Base-by-base conservation (phyloP, 2,888 invertebrate genomes). In the Hypselothyrea guttata region DNA sequence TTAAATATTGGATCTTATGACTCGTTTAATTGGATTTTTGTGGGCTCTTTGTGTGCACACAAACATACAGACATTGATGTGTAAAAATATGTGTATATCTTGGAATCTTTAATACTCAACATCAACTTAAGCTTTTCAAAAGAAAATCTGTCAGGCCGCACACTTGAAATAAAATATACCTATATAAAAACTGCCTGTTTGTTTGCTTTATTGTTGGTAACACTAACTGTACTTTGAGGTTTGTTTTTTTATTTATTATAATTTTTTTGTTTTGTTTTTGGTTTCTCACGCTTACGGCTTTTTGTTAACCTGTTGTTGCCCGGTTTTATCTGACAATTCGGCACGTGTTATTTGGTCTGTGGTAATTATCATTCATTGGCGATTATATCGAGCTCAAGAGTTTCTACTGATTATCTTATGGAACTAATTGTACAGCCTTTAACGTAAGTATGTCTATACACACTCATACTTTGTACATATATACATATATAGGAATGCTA, bases 21-120 rank as follows among this genome's bases (percentile, higher is more conserved):
- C 18, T 35, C 8, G 16, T 9, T 46, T 46, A 35, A 35, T 22
- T 35, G 46, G 34, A 42, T 13, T 42, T 42, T 42, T 13, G 30
- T 42, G 42, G 15, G 40, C 22, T 7, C 15, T 35, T 35, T 35
- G 8, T 8, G 12, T n/a, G 13, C 35, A 35, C 12, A 11, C 35
- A 22, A 22, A 22, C 22, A 33, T 2, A 37, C 37, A 8, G 9
- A 37, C 35, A 15, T 2, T 13, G 7, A 2, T 34, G 7, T 13
- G 34, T 35, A 34, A 1, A 8, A 8, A 8, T 15, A 9, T 35
- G 13, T 35, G 12, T 3, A 8, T 15, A 13, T 15, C 13, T 37
- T 37, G 15, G 9, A 22, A 5, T 22, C 22, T 9, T 15, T 16
- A 15, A 4, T 15, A 15, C 9, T 34, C 12, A 7, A 34, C 34